Evolutionary conservation across 2,888 invertebrate genomes (phyloP).

Genomic region (Achlya flavicornis): DNA sequence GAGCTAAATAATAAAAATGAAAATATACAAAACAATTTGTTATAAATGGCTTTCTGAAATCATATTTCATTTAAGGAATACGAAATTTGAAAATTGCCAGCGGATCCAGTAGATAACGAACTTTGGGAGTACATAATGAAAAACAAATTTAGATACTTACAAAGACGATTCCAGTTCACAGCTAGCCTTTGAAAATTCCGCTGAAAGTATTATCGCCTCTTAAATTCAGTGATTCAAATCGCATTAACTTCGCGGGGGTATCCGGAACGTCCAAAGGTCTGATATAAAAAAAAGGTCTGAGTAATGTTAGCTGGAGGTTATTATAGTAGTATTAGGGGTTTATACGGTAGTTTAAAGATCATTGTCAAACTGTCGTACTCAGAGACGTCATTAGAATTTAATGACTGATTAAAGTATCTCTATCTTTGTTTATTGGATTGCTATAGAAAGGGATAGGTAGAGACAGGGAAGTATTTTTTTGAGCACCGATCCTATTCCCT

Average conservation of each 20-base stretch:
- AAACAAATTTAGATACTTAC: background rate
- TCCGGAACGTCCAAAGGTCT: constrained; percentile 29
- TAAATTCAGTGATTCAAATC: constrained; percentile 40
- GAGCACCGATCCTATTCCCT: too few species aligned
- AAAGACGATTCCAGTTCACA: background rate
- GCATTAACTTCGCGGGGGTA: constrained; percentile 42
- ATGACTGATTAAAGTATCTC: too few species aligned
- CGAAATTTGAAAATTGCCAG: too few species aligned
- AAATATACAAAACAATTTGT: too few species aligned
- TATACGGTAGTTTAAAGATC: background rate
- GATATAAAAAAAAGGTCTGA: constrained; percentile 33
- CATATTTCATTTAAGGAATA: too few species aligned
- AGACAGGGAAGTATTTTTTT: too few species aligned
- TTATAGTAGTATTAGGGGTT: background rate
- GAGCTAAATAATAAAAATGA: constrained; percentile 16
- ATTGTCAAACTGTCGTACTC: too few species aligned
- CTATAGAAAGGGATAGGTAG: too few species aligned
- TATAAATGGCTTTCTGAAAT: too few species aligned
- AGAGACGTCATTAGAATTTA: too few species aligned
- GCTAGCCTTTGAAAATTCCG: background rate
- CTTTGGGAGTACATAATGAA: constrained; percentile 14
- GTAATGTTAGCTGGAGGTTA: background rate
- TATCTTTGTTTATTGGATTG: too few species aligned
- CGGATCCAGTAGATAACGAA: too few species aligned
- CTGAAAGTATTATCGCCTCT: constrained; percentile 19